Base-by-base conservation (phyloP, 1,140 invertebrate genomes). In the Paralvinella palmiformis region DNA sequence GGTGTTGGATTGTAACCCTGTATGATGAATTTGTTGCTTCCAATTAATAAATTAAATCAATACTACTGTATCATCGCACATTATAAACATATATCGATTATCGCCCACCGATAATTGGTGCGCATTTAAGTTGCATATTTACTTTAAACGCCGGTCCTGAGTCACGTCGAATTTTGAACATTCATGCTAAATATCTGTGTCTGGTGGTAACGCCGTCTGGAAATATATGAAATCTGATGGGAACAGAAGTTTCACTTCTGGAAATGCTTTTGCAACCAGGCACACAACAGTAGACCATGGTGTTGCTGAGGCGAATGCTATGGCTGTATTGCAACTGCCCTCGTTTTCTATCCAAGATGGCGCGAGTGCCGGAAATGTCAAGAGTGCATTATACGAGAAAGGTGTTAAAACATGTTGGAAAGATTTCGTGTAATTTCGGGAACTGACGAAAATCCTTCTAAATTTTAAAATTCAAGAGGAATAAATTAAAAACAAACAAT, bases 331-430 rank as follows among this genome's bases (percentile, higher is more conserved):
- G 13, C 48, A 52, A 52, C 48, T 52, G 10, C 2, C 10, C 48
- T 52, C 48, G 48, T 5, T 52, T 52, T 52, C 48, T 6, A 52
- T 52, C 48, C 17, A 52, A 52, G 48, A 52, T 52, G 48, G 4
- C 48, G 48, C 48, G 48, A 52, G 48, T 52, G 48, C 17, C 24
- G 48, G 48, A 52, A 10, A 52, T 22, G 20, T 52, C 1, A 52
- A 48, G n/a, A n/a, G n/a, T n/a, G n/a, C n/a, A n/a, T n/a, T n/a
- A n/a, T n/a, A n/a, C n/a, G n/a, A n/a, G n/a, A n/a, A n/a, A n/a
- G n/a, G n/a, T n/a, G n/a, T n/a, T n/a, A n/a, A n/a, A n/a, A n/a
- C n/a, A n/a, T n/a, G n/a, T n/a, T n/a, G n/a, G n/a, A n/a, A n/a
- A n/a, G n/a, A n/a, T n/a, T n/a, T n/a, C n/a, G n/a, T n/a, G n/a